A percentile compares a stretch with the other conserved stretches of the same genome.
phyloP scores from a whole-genome alignment of 2,888 invertebrate genomes.

The Reticulitermes lucifugus region DNA sequence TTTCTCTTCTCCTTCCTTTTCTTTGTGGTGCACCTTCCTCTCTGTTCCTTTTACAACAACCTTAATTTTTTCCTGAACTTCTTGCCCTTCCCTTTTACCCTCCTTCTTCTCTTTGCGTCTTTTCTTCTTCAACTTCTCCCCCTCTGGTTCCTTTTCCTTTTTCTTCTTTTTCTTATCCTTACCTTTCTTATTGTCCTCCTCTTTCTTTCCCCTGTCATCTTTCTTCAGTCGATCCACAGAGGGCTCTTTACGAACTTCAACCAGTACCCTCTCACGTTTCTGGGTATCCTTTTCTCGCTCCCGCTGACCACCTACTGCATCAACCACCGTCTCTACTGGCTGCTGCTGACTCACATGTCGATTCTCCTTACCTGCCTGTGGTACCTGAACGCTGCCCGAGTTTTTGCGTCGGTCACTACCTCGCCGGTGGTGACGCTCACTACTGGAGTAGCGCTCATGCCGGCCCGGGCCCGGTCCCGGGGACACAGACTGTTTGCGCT shows the following conservation, averaged over 20 bases:
- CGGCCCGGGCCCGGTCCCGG: constrained; percentile 31
- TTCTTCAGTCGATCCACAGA: constrained; percentile 58
- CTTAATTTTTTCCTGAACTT: constrained; percentile 62
- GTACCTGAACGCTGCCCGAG: neutral
- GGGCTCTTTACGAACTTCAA: constrained; percentile 49
- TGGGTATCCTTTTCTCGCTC: constrained; percentile 45
- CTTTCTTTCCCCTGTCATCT: constrained; percentile 62
- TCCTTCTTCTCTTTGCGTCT: constrained; percentile 60
- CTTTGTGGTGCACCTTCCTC: constrained; percentile 47
- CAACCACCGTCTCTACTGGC: constrained; percentile 45
- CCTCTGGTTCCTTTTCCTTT: constrained; percentile 63
- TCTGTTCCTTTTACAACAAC: constrained; percentile 56
- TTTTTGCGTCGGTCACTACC: constrained; percentile 43
- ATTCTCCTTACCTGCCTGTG: constrained; percentile 43
- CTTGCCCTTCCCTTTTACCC: constrained; percentile 60
- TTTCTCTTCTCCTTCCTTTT: constrained; percentile 60
- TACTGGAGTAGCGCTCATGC: constrained; percentile 39
- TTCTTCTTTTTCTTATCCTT: constrained; percentile 64
- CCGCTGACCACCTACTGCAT: constrained; percentile 30
- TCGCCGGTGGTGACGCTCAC: constrained; percentile 42
- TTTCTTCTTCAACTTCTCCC: constrained; percentile 57
- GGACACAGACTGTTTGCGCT: constrained; percentile 34
- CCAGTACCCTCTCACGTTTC: constrained; percentile 46
- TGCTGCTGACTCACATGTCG: constrained; percentile 31
- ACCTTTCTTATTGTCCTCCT: constrained; percentile 59